These are phyloP conservation scores for Odontamblyopus rebecca DNA, from an alignment of 2,797 vertebrate species.

Conservation along the genomic window DNA sequence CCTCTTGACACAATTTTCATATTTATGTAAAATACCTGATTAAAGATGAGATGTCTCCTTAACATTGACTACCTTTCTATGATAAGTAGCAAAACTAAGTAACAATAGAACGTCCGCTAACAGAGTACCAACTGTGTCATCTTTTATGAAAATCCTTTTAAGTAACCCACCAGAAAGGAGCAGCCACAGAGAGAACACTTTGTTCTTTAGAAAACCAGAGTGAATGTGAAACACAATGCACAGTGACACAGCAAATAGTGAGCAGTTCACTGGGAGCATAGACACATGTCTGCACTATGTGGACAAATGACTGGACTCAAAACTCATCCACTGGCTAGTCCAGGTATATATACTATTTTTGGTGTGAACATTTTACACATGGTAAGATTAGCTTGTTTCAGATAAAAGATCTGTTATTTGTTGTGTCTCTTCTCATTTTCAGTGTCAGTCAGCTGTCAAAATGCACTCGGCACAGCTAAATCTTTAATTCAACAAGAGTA, in stretches of 20 bases:
- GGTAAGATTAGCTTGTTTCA: slow-evolving; percentile 49
- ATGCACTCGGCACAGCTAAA: slow-evolving; percentile 22
- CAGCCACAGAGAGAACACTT: slow-evolving; percentile 32
- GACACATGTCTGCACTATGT: slow-evolving; percentile 44
- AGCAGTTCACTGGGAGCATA: slow-evolving; percentile 36
- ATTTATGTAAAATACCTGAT: neutral
- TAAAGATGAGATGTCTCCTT: slow-evolving; percentile 10
- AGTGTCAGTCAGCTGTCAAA: slow-evolving; percentile 37
- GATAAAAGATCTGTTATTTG: slow-evolving; percentile 45
- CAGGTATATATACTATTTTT: slow-evolving; percentile 45
- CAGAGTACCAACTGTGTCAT: slow-evolving; percentile 6
- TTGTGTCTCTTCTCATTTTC: slow-evolving; percentile 44
- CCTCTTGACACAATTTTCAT: neutral
- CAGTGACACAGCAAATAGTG: slow-evolving; percentile 41
- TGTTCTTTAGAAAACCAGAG: slow-evolving; percentile 55
- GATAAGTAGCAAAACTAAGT: neutral
- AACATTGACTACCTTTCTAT: neutral
- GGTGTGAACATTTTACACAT: slow-evolving; percentile 36
- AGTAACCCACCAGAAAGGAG: slow-evolving; percentile 27
- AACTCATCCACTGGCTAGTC: slow-evolving; percentile 47
- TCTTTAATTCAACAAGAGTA: slow-evolving; percentile 31
- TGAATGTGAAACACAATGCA: slow-evolving; percentile 44
- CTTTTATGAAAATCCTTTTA: slow-evolving; percentile 32
- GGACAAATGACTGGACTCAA: slow-evolving; percentile 49
- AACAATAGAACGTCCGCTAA: slow-evolving; percentile 7